Evolutionary conservation across 2,888 invertebrate genomes (phyloP).

Genomic region (Drosophila prostipennis): DNA sequence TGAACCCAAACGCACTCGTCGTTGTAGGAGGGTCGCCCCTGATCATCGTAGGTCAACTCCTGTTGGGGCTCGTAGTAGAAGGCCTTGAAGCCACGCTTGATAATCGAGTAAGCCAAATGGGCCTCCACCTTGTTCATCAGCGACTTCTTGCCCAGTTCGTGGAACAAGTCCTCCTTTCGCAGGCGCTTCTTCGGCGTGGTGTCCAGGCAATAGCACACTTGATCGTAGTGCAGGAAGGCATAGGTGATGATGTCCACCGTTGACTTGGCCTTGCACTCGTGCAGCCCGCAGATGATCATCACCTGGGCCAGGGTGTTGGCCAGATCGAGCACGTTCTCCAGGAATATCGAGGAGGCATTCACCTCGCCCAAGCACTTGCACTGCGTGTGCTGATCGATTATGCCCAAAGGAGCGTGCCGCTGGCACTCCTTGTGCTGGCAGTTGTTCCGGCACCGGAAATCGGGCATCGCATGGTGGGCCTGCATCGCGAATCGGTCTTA

Average conservation of each 20-base stretch:
- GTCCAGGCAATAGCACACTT: conserved; percentile 81
- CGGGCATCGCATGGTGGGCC: conserved; percentile 78
- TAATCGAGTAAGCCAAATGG: conserved; percentile 80
- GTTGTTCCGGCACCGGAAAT: conserved; percentile 75
- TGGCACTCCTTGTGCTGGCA: conserved; percentile 81
- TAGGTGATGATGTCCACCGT: conserved; percentile 81
- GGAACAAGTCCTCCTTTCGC: conserved; percentile 79
- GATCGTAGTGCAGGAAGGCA: conserved; percentile 81
- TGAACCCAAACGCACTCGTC: conserved; percentile 82
- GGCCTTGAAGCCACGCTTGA: conserved; percentile 82
- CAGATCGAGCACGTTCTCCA: conserved; percentile 81
- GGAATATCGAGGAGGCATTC: conserved; percentile 80
- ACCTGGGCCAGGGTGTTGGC: conserved; percentile 80
- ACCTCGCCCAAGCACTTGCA: conserved; percentile 74
- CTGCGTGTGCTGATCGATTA: conserved; percentile 74
- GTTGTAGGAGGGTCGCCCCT: conserved; percentile 65
- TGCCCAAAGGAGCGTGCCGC: conserved; percentile 74
- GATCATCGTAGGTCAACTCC: conserved; percentile 62
- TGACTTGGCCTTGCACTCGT: conserved; percentile 83
- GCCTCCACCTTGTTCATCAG: conserved; percentile 83
- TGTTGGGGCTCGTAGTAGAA: conserved; percentile 78
- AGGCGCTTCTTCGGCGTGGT: conserved; percentile 77
- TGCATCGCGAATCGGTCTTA: conserved; percentile 57
- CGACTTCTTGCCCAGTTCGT: conserved; percentile 81
- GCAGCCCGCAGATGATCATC: conserved; percentile 82